phyloP scores from a whole-genome alignment of 2,888 invertebrate genomes.

The Diloba caeruleocephala region DNA sequence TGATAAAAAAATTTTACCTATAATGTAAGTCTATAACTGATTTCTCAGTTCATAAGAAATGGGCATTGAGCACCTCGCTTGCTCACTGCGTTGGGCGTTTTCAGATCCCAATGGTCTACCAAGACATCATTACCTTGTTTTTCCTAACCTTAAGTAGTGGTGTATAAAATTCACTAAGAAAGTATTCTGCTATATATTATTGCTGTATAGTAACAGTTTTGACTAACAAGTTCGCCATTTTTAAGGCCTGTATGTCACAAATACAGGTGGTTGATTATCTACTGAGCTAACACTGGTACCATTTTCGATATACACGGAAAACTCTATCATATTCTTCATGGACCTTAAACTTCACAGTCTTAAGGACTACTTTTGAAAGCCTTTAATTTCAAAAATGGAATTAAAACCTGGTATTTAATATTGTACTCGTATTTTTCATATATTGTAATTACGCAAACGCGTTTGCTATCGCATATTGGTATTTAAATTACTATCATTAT shows the following conservation, averaged over 20 bases:
- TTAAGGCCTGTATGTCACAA: conserved; percentile 32
- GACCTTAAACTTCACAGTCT: not conserved
- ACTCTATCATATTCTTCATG: not conserved
- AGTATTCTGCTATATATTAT: too few species aligned
- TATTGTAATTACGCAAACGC: conserved; percentile 50
- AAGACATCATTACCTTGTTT: too few species aligned
- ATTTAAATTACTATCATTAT: conserved; percentile 54
- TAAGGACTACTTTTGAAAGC: conserved; percentile 15
- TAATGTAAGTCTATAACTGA: too few species aligned
- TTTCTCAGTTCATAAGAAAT: too few species aligned
- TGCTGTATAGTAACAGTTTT: too few species aligned
- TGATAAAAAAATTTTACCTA: too few species aligned
- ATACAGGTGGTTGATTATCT: conserved; percentile 57
- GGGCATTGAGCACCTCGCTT: too few species aligned
- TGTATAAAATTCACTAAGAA: too few species aligned
- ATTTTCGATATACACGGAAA: conserved; percentile 25
- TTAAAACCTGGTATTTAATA: conserved; percentile 24
- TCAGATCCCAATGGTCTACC: too few species aligned
- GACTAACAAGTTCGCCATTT: not conserved
- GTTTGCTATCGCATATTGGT: conserved; percentile 49
- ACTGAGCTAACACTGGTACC: conserved; percentile 45
- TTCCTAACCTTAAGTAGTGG: too few species aligned
- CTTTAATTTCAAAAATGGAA: conserved; percentile 1
- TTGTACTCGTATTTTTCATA: conserved; percentile 51
- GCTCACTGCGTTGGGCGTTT: too few species aligned